A percentile compares a stretch with the other conserved stretches of the same genome.
These are phyloP conservation scores for Zapornia atra DNA, from an alignment of 2,113 vertebrate genomes.

Conservation along the genomic window DNA sequence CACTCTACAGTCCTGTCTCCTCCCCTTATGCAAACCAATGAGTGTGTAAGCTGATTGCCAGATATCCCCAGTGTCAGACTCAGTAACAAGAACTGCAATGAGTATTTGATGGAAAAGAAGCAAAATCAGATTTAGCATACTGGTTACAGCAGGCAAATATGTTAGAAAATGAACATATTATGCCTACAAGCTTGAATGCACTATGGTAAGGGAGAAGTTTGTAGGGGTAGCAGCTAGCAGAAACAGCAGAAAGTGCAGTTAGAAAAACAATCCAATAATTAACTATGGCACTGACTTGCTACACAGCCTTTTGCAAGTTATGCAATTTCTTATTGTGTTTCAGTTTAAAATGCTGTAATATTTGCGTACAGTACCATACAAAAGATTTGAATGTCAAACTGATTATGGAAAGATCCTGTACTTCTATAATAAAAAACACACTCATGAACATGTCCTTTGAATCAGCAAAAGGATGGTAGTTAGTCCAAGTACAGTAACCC, in stretches of 20 bases:
- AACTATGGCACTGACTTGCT: not conserved
- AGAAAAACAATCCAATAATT: not conserved
- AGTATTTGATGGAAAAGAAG: conserved; percentile 42
- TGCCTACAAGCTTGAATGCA: not conserved
- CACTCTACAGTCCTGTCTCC: not conserved
- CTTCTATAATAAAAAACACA: not conserved
- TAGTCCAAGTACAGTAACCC: not conserved
- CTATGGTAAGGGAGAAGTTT: not conserved
- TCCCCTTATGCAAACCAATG: conserved; percentile 29
- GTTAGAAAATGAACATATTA: not conserved
- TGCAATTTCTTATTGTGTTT: not conserved
- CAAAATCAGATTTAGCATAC: conserved; percentile 39
- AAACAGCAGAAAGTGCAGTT: not conserved
- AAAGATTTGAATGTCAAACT: not conserved
- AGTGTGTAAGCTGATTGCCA: conserved; percentile 15
- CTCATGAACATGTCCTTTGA: not conserved
- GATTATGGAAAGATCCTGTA: not conserved
- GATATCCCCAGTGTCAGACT: conserved; percentile 11
- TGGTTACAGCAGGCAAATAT: not conserved
- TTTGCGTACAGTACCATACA: not conserved
- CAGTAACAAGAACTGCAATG: conserved; percentile 22
- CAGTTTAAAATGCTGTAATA: not conserved
- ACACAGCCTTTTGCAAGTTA: not conserved
- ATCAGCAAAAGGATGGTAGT: not conserved
- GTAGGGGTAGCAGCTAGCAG: not conserved